Percentiles rank a stretch among this genome's conserved stretches.
phyloP scores from a whole-genome alignment of 2,888 invertebrate species.

The Drosophila atripex region DNA sequence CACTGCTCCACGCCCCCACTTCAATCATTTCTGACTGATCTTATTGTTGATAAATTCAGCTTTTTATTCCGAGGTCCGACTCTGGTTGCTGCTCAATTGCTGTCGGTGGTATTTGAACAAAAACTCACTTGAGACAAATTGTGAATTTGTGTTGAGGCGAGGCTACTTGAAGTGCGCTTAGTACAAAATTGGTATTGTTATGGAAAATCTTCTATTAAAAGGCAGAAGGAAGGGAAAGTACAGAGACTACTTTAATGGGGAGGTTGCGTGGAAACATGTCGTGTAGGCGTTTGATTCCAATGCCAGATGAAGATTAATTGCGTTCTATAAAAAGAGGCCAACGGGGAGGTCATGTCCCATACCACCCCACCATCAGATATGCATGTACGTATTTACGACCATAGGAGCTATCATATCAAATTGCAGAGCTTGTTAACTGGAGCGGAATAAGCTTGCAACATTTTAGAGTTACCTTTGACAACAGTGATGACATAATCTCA shows the following conservation, averaged over 20 bases:
- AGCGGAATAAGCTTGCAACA: constrained; percentile 58
- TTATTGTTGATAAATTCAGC: constrained; percentile 52
- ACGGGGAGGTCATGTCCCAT: constrained; percentile 43
- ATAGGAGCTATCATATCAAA: constrained; percentile 29
- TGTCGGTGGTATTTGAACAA: constrained; percentile 59
- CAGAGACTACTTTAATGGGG: constrained; percentile 16
- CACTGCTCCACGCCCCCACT: constrained; percentile 22
- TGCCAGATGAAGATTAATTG: constrained; percentile 72
- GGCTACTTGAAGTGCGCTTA: constrained; percentile 64
- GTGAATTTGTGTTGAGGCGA: constrained; percentile 69
- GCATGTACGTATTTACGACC: not conserved
- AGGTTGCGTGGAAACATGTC: constrained; percentile 38
- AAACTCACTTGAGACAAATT: constrained; percentile 79
- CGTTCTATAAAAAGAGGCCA: constrained; percentile 51
- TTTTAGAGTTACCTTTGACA: constrained; percentile 53
- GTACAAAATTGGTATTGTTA: constrained; percentile 65
- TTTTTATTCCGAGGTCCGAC: constrained; percentile 35
- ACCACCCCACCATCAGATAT: not conserved
- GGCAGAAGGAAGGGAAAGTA: not conserved
- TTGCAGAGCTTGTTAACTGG: constrained; percentile 46
- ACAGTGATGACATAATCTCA: constrained; percentile 56
- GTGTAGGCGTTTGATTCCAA: constrained; percentile 63
- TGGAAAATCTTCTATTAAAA: constrained; percentile 50
- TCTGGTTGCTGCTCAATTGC: constrained; percentile 54
- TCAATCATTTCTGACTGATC: constrained; percentile 55